Conservation (phyloP, 2,113 vertebrate species). For the Sigmodon hispidus region DNA sequence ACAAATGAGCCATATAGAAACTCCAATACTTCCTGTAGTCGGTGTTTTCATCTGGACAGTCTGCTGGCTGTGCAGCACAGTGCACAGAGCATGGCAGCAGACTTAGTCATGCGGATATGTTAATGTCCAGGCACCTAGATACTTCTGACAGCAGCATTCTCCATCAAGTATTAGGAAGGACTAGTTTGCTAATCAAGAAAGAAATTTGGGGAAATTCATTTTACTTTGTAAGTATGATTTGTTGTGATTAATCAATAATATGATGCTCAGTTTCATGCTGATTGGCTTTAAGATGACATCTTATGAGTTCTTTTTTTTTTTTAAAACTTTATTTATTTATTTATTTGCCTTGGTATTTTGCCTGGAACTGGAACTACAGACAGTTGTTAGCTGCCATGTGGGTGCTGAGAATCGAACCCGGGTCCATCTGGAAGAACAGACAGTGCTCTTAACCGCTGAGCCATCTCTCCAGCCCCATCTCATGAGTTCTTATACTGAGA, state of each 20-base stretch:
- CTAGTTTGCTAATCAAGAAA: conserved; percentile 67
- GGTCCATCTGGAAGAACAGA: no score
- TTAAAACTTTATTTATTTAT: no score
- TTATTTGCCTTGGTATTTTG: no score
- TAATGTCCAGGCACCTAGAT: neutral
- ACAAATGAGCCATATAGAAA: neutral
- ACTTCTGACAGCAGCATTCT: conserved; percentile 55
- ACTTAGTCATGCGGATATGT: neutral
- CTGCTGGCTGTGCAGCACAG: neutral
- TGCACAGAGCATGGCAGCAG: neutral
- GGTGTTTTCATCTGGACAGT: neutral
- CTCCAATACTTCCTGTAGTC: neutral
- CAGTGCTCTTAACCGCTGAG: no score
- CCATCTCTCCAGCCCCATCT: no score
- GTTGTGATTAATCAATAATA: conserved; percentile 70
- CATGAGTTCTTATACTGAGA: conserved; percentile 45
- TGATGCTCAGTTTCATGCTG: conserved; percentile 49
- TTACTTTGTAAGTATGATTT: conserved; percentile 68
- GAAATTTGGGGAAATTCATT: conserved; percentile 67
- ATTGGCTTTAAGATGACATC: conserved; percentile 57
- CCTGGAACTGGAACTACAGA: no score
- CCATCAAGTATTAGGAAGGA: conserved; percentile 43
- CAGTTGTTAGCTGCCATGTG: no score
- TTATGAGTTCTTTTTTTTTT: no score
- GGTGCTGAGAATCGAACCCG: no score